Percentiles rank a stretch among this genome's conserved stretches.
Conservation (phyloP, 1,140 invertebrate species). For the Holcopasites calliopsidis region DNA sequence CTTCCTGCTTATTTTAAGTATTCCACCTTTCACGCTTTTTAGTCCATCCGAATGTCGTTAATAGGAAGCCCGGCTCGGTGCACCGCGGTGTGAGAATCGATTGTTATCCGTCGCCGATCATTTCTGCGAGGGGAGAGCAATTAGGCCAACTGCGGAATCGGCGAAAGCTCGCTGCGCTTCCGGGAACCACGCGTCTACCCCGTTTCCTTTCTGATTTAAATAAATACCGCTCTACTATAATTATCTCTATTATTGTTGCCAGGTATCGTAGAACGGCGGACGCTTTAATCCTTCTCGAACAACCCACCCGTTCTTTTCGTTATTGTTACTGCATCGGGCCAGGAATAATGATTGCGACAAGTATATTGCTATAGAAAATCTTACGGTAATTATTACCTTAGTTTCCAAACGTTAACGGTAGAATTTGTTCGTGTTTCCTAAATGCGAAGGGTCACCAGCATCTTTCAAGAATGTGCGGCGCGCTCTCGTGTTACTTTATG, state of each 20-base stretch:
- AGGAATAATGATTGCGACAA: too few relatives aligned
- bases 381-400: too few relatives aligned
- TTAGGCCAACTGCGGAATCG: slow-evolving; percentile 16
- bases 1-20: not conserved
- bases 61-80: not conserved
- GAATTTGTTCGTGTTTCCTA: too few relatives aligned
- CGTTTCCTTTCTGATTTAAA: not conserved
- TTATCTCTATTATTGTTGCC: too few relatives aligned
- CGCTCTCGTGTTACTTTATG: too few relatives aligned
- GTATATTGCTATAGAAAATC: too few relatives aligned
- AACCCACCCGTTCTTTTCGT: too few relatives aligned
- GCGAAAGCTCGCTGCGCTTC: not conserved
- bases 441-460: too few relatives aligned
- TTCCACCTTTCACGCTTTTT: not conserved
- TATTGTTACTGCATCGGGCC: too few relatives aligned
- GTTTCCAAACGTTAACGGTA: too few relatives aligned
- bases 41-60: slow-evolving; percentile 7
- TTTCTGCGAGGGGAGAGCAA: slow-evolving; percentile 26
- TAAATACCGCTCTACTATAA: not conserved
- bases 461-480: too few relatives aligned
- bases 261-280: not conserved
- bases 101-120: slow-evolving; percentile 41
- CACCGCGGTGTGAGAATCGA: slow-evolving; percentile 42
- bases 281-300: too few relatives aligned
- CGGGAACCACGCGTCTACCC: not conserved